Evolutionary conservation across 1,140 invertebrate genomes (phyloP).

Genomic region (Eumaeus atala): DNA sequence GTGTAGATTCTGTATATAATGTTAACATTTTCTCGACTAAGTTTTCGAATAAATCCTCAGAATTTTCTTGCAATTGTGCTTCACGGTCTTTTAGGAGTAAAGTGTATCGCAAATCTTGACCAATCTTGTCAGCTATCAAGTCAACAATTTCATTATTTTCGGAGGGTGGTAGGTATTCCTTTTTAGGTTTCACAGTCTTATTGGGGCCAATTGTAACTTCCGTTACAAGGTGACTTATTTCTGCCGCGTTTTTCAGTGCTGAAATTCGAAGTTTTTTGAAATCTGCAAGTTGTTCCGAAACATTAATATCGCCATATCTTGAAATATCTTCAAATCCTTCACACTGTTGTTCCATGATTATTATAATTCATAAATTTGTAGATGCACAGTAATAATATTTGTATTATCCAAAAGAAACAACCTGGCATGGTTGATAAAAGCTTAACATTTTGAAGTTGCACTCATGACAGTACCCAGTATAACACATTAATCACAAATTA

Average conservation of each 20-base stretch:
- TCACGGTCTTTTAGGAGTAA: constrained; percentile 60
- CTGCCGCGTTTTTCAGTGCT: constrained; percentile 64
- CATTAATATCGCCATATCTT: constrained; percentile 39
- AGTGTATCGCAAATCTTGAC: constrained; percentile 49
- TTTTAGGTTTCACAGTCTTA: constrained; percentile 38
- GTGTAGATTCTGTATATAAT: constrained; percentile 49
- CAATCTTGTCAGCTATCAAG: constrained; percentile 50
- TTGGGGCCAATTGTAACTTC: constrained; percentile 69
- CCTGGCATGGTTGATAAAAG: too few relatives aligned
- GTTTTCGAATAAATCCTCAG: constrained; percentile 46
- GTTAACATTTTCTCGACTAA: constrained; percentile 55
- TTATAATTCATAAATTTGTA: too few relatives aligned
- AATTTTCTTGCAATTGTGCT: constrained; percentile 43
- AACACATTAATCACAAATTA: too few relatives aligned
- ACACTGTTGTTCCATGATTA: background rate
- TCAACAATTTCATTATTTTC: constrained; percentile 30
- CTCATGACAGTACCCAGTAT: too few relatives aligned
- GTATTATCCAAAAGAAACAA: too few relatives aligned
- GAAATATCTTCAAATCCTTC: constrained; percentile 2
- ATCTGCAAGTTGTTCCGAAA: constrained; percentile 44
- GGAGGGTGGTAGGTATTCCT: constrained; percentile 18
- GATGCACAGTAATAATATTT: too few relatives aligned
- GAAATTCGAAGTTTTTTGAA: constrained; percentile 61
- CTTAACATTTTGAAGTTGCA: too few relatives aligned
- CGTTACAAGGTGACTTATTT: constrained; percentile 63